Conservation (phyloP, 2,888 invertebrate genomes). For the Drosophila mettleri region DNA sequence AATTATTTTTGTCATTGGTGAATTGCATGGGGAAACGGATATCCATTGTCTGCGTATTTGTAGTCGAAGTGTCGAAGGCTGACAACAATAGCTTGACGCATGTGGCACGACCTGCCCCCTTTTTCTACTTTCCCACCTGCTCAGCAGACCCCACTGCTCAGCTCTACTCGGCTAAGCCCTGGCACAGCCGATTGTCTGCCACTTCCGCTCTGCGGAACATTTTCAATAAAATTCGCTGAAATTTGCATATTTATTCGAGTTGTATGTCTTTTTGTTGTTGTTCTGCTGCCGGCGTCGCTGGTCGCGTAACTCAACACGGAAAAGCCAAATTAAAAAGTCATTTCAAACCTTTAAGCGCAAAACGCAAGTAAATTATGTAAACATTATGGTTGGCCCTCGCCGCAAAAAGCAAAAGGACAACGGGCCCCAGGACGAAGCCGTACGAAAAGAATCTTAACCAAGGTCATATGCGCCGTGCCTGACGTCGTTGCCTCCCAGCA, state of each 20-base stretch:
- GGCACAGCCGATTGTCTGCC: constrained; percentile 22
- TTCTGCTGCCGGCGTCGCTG: constrained; percentile 21
- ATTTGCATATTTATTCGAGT: constrained; percentile 78
- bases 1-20: neutral
- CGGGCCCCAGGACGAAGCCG: constrained; percentile 13
- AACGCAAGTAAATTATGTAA: constrained; percentile 78
- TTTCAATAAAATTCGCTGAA: constrained; percentile 69
- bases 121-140: no score
- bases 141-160: neutral
- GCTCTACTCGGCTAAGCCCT: neutral
- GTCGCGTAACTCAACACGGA: constrained; percentile 73
- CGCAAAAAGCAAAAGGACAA: constrained; percentile 39
- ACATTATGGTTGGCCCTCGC: constrained; percentile 69
- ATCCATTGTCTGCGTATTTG: constrained; percentile 13
- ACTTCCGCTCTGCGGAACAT: constrained; percentile 53
- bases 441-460: constrained; percentile 49
- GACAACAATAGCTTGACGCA: constrained; percentile 38
- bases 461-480: constrained; percentile 63
- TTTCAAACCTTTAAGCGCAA: constrained; percentile 78
- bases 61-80: constrained; percentile 17
- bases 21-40: constrained; percentile 24
- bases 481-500: constrained; percentile 13
- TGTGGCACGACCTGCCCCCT: constrained; percentile 32
- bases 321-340: constrained; percentile 79
- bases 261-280: constrained; percentile 28